phyloP scores from a whole-genome alignment of 2,113 vertebrate genomes.

The Petrocephalus microphthalmus region DNA sequence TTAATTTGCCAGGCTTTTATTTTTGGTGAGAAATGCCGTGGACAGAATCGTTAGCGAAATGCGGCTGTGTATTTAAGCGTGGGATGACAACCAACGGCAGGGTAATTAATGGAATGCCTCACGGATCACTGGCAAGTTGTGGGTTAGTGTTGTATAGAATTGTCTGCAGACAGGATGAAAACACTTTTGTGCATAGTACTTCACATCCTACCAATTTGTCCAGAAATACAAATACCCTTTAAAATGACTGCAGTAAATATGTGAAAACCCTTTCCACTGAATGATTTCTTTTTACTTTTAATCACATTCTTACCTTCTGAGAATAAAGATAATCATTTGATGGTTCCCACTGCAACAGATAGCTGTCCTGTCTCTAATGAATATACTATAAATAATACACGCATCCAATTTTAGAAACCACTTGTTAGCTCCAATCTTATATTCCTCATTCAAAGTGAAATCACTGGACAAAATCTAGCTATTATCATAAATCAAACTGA shows the following conservation, averaged over 20 bases:
- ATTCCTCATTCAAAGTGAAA: not conserved
- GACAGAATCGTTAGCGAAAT: conserved; percentile 13
- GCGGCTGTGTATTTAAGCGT: conserved; percentile 7
- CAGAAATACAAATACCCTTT: not conserved
- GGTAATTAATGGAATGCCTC: conserved; percentile 28
- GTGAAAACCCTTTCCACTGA: not conserved
- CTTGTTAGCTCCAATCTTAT: not conserved
- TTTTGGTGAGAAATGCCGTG: not conserved
- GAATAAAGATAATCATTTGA: not conserved
- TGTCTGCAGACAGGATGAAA: not conserved
- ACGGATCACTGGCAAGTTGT: conserved; percentile 30
- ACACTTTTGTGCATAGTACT: not conserved
- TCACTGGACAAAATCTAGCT: not conserved
- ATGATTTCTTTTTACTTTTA: not conserved
- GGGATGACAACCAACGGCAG: conserved; percentile 5
- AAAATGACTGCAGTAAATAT: not conserved
- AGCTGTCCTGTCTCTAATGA: not conserved
- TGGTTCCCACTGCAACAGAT: not conserved
- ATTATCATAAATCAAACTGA: not conserved
- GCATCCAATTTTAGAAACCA: not conserved
- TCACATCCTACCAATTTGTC: not conserved
- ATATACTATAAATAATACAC: not conserved
- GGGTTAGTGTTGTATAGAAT: not conserved
- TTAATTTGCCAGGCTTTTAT: conserved; percentile 28
- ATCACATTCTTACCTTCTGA: not conserved